Base-by-base conservation (phyloP, 2,797 vertebrate genomes). In the Adrianichthys oophorus region DNA sequence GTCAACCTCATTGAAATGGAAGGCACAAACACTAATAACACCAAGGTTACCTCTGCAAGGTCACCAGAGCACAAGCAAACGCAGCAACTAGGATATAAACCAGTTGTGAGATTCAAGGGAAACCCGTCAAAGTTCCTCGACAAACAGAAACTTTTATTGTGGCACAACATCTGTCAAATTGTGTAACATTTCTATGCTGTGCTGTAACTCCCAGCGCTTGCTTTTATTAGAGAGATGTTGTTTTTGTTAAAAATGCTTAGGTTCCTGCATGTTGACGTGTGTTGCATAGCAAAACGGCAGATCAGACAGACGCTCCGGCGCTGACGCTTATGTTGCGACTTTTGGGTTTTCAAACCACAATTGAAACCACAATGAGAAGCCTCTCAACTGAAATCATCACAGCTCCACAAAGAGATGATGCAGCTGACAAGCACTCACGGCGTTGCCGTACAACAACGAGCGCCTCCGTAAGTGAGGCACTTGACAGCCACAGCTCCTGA, bases 1-100 rank as follows among this genome's bases (percentile, higher is more conserved):
- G 58, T 57, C 67, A 46, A 72, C 63, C 40, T 73, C 67, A 89
- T 87, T 80, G 84, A 80, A 80, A 84, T 71, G 71, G 65, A 85
- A 70, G 68, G 80, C 56, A 69, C 70, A 77, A 81, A 80, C 64
- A 71, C 74, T 59, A 73, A 67, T 77, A 80, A 79, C 48, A 72
- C 41, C 52, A 71, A 74, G 74, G 79, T 85, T 81, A 72, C 64
- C 49, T 67, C 41, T 48, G 65, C 54, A 85, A 75, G 73, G 82
- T 86, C 81, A 85, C 70, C 46, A 69, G 48, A 41, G 48, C 48
- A 63, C 7, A 44, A 41, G n/a, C 50, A 72, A 41, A 64, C 17
- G 52, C 44, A 45, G 41, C 8, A 55, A 56, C 1, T 7, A 37
- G 23, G 15, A 18, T 64, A 52, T 24, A 49, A 65, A 57, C 19